Percentiles rank a stretch among this genome's conserved stretches.
Conservation (phyloP, 2,113 vertebrate species). For the Galemys pyrenaicus region DNA sequence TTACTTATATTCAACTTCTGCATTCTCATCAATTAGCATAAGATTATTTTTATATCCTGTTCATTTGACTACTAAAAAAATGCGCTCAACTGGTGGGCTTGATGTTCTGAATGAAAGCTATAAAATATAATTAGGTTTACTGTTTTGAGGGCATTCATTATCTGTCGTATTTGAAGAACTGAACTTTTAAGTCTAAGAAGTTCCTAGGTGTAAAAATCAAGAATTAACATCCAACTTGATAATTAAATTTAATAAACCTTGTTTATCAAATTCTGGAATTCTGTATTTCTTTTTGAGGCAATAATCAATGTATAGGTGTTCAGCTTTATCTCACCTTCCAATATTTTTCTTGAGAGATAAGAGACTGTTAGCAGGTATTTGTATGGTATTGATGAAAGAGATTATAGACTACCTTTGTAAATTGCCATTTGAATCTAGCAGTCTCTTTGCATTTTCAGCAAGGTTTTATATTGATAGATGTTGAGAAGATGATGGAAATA, state of each 20-base stretch:
- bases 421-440: background rate
- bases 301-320: background rate
- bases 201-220: background rate
- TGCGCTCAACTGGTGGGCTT: background rate
- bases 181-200: slow-evolving; percentile 31
- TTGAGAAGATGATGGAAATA: slow-evolving; percentile 18
- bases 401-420: background rate
- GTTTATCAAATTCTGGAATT: slow-evolving; percentile 46
- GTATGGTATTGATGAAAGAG: background rate
- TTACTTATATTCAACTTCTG: background rate
- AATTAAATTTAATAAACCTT: background rate
- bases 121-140: background rate
- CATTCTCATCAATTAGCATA: background rate
- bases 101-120: slow-evolving; percentile 33
- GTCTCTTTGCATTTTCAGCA: background rate
- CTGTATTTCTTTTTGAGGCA: background rate
- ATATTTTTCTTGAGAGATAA: background rate
- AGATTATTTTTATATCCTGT: background rate
- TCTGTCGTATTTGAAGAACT: slow-evolving; percentile 38
- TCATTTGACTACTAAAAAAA: slow-evolving; percentile 21
- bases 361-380: background rate
- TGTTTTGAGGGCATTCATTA: background rate
- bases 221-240: background rate
- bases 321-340: background rate
- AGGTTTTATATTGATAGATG: slow-evolving; percentile 32